Evolutionary conservation across 2,888 invertebrate genomes (phyloP).

Genomic region (Smittia sp.): DNA sequence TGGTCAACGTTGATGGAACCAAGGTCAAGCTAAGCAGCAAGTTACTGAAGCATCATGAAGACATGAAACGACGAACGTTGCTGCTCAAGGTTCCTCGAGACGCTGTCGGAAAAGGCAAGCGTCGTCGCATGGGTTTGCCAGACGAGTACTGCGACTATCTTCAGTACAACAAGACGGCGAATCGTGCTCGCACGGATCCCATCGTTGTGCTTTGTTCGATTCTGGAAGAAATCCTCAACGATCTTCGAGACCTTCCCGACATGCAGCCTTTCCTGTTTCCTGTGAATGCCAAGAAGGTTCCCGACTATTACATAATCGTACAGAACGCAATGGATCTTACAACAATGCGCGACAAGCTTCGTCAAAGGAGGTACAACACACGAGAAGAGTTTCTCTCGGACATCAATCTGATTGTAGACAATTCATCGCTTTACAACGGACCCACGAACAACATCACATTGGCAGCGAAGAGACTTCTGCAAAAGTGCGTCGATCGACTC

Average conservation of each 20-base stretch:
- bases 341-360: constrained; percentile 85
- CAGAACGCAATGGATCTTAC: constrained; percentile 96
- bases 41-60: constrained; percentile 82
- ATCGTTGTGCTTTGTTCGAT: constrained; percentile 90
- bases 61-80: constrained; percentile 77
- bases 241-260: constrained; percentile 87
- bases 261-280: constrained; percentile 92
- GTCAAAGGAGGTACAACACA: constrained; percentile 87
- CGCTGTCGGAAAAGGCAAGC: constrained; percentile 62
- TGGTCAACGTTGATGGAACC: constrained; percentile 92
- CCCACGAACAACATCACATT: constrained; percentile 78
- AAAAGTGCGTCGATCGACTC: constrained; percentile 80
- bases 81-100: constrained; percentile 76
- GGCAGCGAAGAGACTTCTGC: constrained; percentile 84
- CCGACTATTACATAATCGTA: constrained; percentile 92
- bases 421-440: constrained; percentile 90
- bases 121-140: constrained; percentile 61
- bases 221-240: constrained; percentile 86
- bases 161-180: constrained; percentile 78
- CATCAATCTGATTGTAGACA: constrained; percentile 93
- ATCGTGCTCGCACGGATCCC: constrained; percentile 91
- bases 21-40: constrained; percentile 88
- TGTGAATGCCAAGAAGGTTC: constrained; percentile 90
- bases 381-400: constrained; percentile 95
- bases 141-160: constrained; percentile 85